Evolutionary conservation across 2,888 invertebrate genomes (phyloP), one percentile per base, ranked within the genome.

Genomic region (Ectropis crepuscularia): DNA sequence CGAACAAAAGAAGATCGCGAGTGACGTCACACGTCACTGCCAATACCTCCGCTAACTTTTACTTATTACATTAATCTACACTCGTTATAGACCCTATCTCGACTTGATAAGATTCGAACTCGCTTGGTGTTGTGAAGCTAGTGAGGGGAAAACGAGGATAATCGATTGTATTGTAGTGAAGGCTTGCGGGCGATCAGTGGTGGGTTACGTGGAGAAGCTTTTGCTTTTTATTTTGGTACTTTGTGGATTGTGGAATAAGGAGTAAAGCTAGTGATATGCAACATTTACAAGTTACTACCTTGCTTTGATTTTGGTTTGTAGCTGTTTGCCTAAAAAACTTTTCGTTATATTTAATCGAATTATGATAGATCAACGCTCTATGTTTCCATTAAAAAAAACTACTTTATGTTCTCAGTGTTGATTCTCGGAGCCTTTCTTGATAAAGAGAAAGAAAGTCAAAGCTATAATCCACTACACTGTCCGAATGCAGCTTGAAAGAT

Each of bases 1-100:
- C 74, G 77, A 79, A 85, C 81, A 86, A 85, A 85, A 85, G 85
- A 81, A 73, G 78, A 83, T 82, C 79, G 77, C 77, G 74, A 69
- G 61, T 78, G 84, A 85, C 85, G 78, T 80, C 78, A 78, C 74
- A 78, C 76, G 83, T 84, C 84, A 83, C 80, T 76, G 70, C 66
- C 85, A 84, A 72, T 75, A 64, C 70, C 65, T 66, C 55, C 54
- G 53, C 53, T 46, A 63, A 67, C 69, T 69, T 68, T 65, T 59
- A 57, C 61, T 65, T 68, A 64, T 69, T 68, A 67, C 50, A 37
- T 65, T 50, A 36, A 43, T 16, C 12, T 37, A 9, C 46, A 11
- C 8, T 7, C 10, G 11, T 11, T 60, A 57, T 42, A 0, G 54
- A 48, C 67, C 53, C 68, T 73, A 61, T 11, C 0, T 0, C 16